A percentile compares a stretch with the other conserved stretches of the same genome.
These are phyloP conservation scores for Hecatera dysodea DNA, from an alignment of 2,888 invertebrate genomes.

Conservation along the genomic window DNA sequence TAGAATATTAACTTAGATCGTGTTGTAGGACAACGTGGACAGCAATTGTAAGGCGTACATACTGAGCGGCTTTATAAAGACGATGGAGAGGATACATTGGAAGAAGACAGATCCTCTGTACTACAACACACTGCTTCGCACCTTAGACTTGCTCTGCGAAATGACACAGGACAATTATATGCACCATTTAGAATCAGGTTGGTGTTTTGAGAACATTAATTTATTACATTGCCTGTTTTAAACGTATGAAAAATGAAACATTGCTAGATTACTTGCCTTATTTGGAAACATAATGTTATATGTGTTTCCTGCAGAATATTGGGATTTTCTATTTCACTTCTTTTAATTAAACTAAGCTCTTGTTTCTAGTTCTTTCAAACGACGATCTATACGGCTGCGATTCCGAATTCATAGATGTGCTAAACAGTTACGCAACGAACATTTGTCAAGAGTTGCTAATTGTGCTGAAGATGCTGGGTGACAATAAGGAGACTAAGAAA, in stretches of 20 bases:
- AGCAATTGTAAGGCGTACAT: slow-evolving; percentile 95
- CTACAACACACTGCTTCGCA: slow-evolving; percentile 93
- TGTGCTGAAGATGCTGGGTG: slow-evolving; percentile 93
- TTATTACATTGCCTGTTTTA: background rate
- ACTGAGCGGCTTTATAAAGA: slow-evolving; percentile 95
- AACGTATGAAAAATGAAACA: background rate
- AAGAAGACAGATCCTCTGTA: slow-evolving; percentile 92
- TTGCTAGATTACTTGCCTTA: background rate
- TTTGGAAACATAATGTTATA: background rate
- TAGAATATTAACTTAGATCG: background rate
- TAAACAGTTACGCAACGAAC: slow-evolving; percentile 94
- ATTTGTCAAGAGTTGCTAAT: slow-evolving; percentile 94
- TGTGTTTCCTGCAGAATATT: background rate
- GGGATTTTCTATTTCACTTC: background rate
- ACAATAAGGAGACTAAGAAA: slow-evolving; percentile 92
- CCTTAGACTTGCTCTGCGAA: slow-evolving; percentile 94
- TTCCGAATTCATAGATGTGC: slow-evolving; percentile 95
- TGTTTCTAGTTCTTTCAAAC: slow-evolving; percentile 95
- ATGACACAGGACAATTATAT: slow-evolving; percentile 96
- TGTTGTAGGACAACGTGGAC: slow-evolving; percentile 95
- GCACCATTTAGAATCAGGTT: slow-evolving; percentile 96
- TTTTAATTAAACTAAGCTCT: background rate
- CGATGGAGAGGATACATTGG: slow-evolving; percentile 94
- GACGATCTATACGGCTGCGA: slow-evolving; percentile 97
- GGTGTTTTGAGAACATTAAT: background rate